phyloP scores from a whole-genome alignment of 2,113 vertebrate species.

The Murina feae region DNA sequence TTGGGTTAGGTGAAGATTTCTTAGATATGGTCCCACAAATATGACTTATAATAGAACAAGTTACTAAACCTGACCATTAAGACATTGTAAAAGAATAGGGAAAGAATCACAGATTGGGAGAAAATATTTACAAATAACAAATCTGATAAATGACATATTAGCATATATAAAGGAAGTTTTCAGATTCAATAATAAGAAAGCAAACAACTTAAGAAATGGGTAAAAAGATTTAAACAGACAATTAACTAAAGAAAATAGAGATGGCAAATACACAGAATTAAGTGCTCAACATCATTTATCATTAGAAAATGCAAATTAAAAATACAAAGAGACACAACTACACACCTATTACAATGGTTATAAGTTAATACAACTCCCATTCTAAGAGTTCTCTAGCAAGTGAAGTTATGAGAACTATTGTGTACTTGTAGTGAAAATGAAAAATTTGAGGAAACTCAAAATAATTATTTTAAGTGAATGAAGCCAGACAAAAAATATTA shows the following conservation, averaged over 20 bases:
- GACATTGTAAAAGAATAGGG: background rate
- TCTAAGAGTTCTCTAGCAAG: background rate
- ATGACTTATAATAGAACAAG: background rate
- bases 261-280: background rate
- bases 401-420: background rate
- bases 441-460: background rate
- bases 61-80: background rate
- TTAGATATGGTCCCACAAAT: background rate
- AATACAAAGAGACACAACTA: background rate
- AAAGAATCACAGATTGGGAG: background rate
- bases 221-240: background rate
- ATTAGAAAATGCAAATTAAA: background rate
- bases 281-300: background rate
- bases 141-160: background rate
- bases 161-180: background rate
- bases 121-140: background rate
- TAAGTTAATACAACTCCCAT: background rate
- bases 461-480: background rate
- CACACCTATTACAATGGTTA: background rate
- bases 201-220: background rate
- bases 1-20: background rate
- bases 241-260: background rate
- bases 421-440: background rate
- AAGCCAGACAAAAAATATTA: background rate
- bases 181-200: background rate